Evolutionary conservation across 2,113 vertebrate species (phyloP).

Genomic region (Sminthopsis crassicaudata): DNA sequence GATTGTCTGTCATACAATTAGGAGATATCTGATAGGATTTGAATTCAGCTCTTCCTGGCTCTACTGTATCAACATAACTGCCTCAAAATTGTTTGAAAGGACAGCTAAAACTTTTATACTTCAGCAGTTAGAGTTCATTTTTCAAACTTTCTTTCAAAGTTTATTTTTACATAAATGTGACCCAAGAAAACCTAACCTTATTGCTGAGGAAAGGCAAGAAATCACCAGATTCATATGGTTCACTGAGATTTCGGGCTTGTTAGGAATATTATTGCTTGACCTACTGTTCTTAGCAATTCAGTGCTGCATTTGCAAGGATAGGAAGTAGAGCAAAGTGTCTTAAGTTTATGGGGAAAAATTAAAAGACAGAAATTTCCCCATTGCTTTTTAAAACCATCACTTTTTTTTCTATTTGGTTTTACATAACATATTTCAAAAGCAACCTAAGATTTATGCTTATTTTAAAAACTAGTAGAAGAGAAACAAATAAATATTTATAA

Average conservation of each 20-base stretch:
- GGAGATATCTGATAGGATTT: not conserved
- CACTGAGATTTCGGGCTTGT: not conserved
- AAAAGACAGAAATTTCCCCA: conserved; percentile 43
- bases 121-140: conserved; percentile 11
- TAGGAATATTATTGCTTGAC: conserved; percentile 60
- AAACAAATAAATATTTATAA: not conserved
- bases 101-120: not conserved
- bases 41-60: not conserved
- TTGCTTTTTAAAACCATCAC: not conserved
- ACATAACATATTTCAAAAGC: not conserved
- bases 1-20: not conserved
- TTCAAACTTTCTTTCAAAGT: not conserved
- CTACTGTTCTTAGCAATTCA: conserved; percentile 43
- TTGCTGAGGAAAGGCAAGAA: not conserved
- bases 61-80: not conserved
- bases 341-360: conserved; percentile 55
- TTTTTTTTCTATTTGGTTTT: not conserved
- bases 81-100: not conserved
- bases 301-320: conserved; percentile 59
- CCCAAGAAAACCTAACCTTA: not conserved
- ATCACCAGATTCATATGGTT: conserved; percentile 1
- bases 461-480: not conserved
- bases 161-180: conserved; percentile 40
- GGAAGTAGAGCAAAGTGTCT: conserved; percentile 69
- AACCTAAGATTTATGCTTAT: not conserved